A percentile compares a stretch with the other conserved stretches of the same genome.
phyloP scores from a whole-genome alignment of 2,797 vertebrate genomes.

The Mus minutoides region DNA sequence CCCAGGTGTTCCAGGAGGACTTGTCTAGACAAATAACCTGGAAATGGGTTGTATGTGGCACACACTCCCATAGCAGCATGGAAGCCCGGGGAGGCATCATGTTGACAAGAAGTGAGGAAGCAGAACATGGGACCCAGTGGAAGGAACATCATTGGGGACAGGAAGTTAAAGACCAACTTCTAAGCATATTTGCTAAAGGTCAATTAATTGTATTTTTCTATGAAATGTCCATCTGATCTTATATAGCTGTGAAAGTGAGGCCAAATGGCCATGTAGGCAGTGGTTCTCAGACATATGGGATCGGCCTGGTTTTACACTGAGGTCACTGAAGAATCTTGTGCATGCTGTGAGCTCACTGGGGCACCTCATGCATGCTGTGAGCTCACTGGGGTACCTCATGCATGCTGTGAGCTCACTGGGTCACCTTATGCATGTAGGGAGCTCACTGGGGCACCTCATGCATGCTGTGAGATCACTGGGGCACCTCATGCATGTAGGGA shows the following conservation, averaged over 20 bases:
- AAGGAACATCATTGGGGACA: not conserved
- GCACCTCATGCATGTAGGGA: not conserved
- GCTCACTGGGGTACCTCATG: not conserved
- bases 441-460: not conserved
- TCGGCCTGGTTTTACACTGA: not conserved
- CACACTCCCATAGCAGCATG: not conserved
- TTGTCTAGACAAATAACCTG: not conserved
- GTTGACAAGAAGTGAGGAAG: not conserved
- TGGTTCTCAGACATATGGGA: not conserved
- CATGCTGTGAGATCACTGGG: not conserved
- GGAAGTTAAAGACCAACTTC: not conserved
- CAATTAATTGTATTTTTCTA: not conserved
- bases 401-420: not conserved
- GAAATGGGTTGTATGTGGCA: not conserved
- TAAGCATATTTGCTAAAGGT: not conserved
- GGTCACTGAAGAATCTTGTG: not conserved
- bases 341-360: not conserved
- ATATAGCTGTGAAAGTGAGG: not conserved
- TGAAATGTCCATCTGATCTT: not conserved
- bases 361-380: not conserved
- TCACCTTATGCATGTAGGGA: too few relatives aligned
- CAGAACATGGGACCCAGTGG: not conserved
- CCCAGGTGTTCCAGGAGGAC: too few relatives aligned
- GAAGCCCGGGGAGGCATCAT: rapidly evolving
- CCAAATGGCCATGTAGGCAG: not conserved